Evolutionary conservation across 2,888 invertebrate genomes (phyloP).

Genomic region (Drosophila infuscata): DNA sequence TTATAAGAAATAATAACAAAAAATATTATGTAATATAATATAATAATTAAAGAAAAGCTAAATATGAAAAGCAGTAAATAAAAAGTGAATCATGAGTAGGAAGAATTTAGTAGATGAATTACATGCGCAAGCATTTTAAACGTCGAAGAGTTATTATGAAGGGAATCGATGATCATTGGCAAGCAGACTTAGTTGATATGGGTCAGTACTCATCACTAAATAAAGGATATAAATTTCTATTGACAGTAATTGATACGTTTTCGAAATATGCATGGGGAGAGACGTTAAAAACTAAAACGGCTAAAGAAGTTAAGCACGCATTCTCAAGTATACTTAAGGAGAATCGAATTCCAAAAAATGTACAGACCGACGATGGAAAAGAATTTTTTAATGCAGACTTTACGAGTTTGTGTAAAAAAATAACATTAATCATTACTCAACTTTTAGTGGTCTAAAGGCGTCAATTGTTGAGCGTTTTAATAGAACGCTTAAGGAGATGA

Average conservation of each 20-base stretch:
- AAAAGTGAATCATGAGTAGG: background rate
- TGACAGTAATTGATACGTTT: background rate
- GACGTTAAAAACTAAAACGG: no score
- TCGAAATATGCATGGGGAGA: background rate
- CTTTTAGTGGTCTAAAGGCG: background rate
- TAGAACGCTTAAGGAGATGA: constrained; percentile 6
- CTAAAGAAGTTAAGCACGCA: background rate
- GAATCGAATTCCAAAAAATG: constrained; percentile 16
- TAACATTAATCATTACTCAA: constrained; percentile 2
- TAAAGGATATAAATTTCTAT: background rate
- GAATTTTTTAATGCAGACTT: constrained; percentile 1
- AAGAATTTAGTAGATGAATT: background rate
- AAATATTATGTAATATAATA: no score
- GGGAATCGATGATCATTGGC: background rate
- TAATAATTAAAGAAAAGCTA: no score
- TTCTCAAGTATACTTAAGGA: background rate
- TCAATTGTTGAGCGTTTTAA: constrained; percentile 9
- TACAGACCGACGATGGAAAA: constrained; percentile 22
- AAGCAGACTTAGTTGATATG: background rate
- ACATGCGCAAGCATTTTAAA: background rate
- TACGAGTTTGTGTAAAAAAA: no score
- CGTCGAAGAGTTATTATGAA: no score
- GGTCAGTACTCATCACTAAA: background rate
- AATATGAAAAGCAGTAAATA: no score
- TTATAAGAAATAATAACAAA: no score